Evolutionary conservation across 2,888 invertebrate genomes (phyloP).

Genomic region (Tachystola acroxantha): DNA sequence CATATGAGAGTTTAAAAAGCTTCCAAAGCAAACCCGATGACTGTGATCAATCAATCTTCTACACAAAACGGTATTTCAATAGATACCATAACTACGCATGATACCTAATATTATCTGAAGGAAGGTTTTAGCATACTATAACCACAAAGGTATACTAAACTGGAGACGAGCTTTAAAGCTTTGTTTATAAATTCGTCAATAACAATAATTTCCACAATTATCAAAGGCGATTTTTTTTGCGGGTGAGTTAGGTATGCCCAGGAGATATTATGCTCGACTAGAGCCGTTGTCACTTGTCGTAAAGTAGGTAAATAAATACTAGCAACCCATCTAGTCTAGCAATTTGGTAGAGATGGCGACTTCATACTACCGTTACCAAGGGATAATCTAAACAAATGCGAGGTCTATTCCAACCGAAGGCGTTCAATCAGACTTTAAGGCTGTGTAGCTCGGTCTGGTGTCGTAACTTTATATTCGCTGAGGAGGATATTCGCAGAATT

Average conservation of each 20-base stretch:
- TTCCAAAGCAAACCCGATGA: background rate
- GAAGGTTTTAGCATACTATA: too few relatives aligned
- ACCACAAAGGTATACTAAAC: too few relatives aligned
- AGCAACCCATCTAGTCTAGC: slow-evolving; percentile 1
- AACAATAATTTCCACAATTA: too few relatives aligned
- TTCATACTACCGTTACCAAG: slow-evolving; percentile 26
- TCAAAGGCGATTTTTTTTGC: too few relatives aligned
- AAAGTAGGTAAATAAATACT: slow-evolving; percentile 9
- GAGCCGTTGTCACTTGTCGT: background rate
- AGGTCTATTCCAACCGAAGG: slow-evolving; percentile 40
- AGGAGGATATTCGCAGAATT: slow-evolving; percentile 45
- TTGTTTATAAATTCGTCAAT: too few relatives aligned
- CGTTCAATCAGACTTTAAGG: slow-evolving; percentile 52
- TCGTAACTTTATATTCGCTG: slow-evolving; percentile 60
- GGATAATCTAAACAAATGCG: slow-evolving; percentile 54
- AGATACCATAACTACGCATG: too few relatives aligned
- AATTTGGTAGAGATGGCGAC: slow-evolving; percentile 9
- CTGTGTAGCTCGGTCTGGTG: slow-evolving; percentile 32
- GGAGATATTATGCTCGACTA: background rate
- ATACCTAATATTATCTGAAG: too few relatives aligned
- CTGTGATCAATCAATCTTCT: background rate
- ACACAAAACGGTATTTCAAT: background rate
- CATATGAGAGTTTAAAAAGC: background rate
- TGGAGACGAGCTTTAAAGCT: too few relatives aligned
- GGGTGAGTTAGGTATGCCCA: too few relatives aligned